Conservation (phyloP, 1,140 invertebrate species). For the Spodoptera litura region DNA sequence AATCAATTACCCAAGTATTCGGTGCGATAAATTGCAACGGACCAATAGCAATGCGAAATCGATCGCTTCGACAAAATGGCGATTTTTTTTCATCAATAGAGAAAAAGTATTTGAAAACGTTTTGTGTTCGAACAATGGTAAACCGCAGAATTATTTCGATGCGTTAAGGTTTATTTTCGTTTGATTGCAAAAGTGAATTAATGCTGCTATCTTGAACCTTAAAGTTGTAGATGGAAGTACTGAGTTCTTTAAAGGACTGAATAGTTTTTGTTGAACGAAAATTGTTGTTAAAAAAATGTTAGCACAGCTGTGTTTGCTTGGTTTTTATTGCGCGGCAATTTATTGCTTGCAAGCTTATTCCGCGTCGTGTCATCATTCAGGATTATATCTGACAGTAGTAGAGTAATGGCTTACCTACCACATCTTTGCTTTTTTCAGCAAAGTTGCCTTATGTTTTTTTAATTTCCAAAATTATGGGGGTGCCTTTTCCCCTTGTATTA, state of each 20-base stretch:
- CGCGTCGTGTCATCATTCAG: slow-evolving; percentile 7
- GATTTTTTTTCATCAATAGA: slow-evolving; percentile 6
- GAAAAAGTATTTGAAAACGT: slow-evolving; percentile 39
- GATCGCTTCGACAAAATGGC: slow-evolving; percentile 54
- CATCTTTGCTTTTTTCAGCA: neutral
- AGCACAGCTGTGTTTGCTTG: slow-evolving; percentile 52
- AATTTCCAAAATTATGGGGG: neutral
- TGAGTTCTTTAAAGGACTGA: neutral
- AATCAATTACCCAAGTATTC: slow-evolving; percentile 56
- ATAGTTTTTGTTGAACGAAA: slow-evolving; percentile 10
- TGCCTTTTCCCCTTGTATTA: no score
- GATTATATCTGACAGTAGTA: slow-evolving; percentile 18
- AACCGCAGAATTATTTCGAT: slow-evolving; percentile 30
- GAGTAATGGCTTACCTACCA: slow-evolving; percentile 1
- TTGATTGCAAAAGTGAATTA: neutral
- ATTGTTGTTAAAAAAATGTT: slow-evolving; percentile 45
- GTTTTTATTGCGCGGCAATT: slow-evolving; percentile 40
- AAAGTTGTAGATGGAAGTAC: slow-evolving; percentile 2
- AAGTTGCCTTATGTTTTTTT: neutral
- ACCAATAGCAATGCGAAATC: slow-evolving; percentile 55
- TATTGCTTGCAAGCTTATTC: neutral
- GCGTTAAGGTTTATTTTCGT: slow-evolving; percentile 6
- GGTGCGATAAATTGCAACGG: slow-evolving; percentile 52
- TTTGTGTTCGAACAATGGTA: slow-evolving; percentile 34
- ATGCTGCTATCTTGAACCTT: neutral